Evolutionary conservation across 53 echinoderm and acorn worm genomes (phyloP), one percentile per base, ranked within the genome.

Genomic region (Patiria pectinifera): DNA sequence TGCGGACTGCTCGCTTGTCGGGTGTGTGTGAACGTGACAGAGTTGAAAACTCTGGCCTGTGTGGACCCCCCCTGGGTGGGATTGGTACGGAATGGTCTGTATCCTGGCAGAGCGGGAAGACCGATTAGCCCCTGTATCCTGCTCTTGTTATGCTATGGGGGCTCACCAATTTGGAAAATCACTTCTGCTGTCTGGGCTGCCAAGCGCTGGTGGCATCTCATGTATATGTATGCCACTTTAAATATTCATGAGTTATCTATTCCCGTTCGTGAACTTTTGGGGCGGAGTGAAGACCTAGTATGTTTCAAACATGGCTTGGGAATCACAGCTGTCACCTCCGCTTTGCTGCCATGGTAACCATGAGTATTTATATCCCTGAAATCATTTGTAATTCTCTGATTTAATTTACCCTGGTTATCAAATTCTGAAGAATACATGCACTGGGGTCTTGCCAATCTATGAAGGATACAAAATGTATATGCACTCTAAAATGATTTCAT

Each of bases 91-190:
- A 80, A 90, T 58, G 46, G 90, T 13, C 90, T 81, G 90, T 90
- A 90, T 90, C 90, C 90, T 80, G 90, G 66, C 81, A 62, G 21
- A 25, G 63, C 11, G 70, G 90, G 90, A 90, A 90, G 81, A n/a
- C 81, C 81, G 80, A 90, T 90, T 90, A 90, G 82, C 5, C 80
- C 81, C 81, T 58, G 80, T 69, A 90, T 90, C 90, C 90, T 90
- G 81, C 62, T 80, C 90, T 90, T 90, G 90, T 90, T 90, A 90
- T 90, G 80, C 69, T 90, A 63, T 69, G 44, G 90, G 80, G 83
- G 83, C 83, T 1, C 49, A 59, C 62, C 79, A 78, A 59, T 71
- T 74, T 74, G 53, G 72, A 49, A 63, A 45, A 62, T 62, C 60
- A 88, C 18, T 62, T 60, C 79, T 88, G 78, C 88, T 78, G 61